Percentiles rank a stretch among this genome's conserved stretches.
Conservation (phyloP, 2,113 vertebrate genomes). For the Seriola aureovittata region DNA sequence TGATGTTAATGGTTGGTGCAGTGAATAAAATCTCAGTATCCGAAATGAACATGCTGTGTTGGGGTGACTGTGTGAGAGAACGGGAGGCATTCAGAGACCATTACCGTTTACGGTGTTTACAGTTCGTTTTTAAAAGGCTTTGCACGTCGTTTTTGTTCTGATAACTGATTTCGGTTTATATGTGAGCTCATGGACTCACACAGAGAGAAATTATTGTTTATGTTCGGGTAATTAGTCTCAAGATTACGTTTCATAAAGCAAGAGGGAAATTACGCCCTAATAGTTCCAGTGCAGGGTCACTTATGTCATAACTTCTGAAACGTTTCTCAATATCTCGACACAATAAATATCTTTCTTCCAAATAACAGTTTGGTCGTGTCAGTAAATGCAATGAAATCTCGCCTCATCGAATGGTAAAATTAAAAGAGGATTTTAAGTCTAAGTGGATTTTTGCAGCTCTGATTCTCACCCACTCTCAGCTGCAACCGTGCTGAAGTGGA, state of each 20-base stretch:
- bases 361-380: not conserved
- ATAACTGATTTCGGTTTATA: not conserved
- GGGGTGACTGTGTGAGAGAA: not conserved
- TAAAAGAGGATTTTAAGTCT: not conserved
- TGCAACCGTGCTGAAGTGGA: slow-evolving; percentile 71
- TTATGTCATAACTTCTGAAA: not conserved
- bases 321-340: not conserved
- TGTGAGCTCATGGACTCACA: not conserved
- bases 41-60: not conserved
- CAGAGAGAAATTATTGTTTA: not conserved
- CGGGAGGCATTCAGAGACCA: not conserved
- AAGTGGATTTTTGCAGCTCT: not conserved
- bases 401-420: not conserved
- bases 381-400: too few species aligned
- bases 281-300: not conserved
- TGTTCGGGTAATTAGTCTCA: not conserved
- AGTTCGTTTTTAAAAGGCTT: not conserved
- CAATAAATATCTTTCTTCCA: not conserved
- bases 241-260: not conserved
- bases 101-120: not conserved
- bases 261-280: not conserved
- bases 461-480: slow-evolving; percentile 50
- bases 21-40: slow-evolving; percentile 26
- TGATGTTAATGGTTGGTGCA: not conserved
- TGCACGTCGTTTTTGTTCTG: too few species aligned